These are phyloP conservation scores for Ia io DNA, from an alignment of 2,113 vertebrate genomes.

Conservation along the genomic window DNA sequence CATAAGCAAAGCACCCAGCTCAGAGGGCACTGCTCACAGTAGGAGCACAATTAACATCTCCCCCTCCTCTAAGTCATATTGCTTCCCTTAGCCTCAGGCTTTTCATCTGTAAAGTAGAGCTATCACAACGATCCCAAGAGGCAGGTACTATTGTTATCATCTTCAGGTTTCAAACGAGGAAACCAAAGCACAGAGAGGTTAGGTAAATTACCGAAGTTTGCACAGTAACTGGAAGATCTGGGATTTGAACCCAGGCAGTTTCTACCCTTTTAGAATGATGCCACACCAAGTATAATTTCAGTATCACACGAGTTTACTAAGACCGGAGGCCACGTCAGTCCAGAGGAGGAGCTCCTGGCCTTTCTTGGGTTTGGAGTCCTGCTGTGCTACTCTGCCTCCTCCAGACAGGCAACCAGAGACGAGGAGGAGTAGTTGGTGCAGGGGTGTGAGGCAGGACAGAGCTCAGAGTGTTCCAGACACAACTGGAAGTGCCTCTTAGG, in stretches of 20 bases:
- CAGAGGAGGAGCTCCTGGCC: neutral
- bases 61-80: neutral
- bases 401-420: neutral
- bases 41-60: neutral
- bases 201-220: neutral
- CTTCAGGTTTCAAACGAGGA: neutral
- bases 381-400: neutral
- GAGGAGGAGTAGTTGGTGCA: neutral
- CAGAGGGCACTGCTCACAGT: rapidly evolving
- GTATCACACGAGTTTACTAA: neutral
- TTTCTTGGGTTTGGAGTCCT: neutral
- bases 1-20: neutral
- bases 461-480: neutral
- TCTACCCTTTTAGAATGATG: neutral
- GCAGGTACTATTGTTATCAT: neutral
- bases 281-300: neutral
- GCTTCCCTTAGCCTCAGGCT: neutral
- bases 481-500: neutral
- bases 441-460: neutral
- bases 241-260: neutral
- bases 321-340: neutral
- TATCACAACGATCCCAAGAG: neutral
- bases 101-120: neutral
- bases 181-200: neutral
- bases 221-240: neutral